A percentile compares a stretch with the other conserved stretches of the same genome.
These are phyloP conservation scores for Alentia gelatinosa DNA, from an alignment of 2,888 invertebrate species.

Conservation along the genomic window DNA sequence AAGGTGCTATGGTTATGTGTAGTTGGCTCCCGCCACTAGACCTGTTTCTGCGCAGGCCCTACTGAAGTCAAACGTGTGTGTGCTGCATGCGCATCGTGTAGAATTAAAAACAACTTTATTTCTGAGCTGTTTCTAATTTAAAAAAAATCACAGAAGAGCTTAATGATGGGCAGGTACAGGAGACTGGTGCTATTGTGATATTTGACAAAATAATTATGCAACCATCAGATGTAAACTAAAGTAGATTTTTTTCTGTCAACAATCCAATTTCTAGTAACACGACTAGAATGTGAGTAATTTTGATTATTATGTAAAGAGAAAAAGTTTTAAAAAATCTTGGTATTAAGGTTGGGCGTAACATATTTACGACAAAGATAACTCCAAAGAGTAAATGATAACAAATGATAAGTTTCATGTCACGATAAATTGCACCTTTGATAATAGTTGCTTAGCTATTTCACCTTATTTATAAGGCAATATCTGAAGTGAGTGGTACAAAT, in stretches of 20 bases:
- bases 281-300: slow-evolving; percentile 47
- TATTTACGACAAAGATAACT: not conserved
- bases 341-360: slow-evolving; percentile 25
- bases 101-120: not conserved
- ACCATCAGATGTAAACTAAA: slow-evolving; percentile 7
- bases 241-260: slow-evolving; percentile 40
- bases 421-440: too few relatives aligned
- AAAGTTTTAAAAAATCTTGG: not conserved
- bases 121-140: too few relatives aligned
- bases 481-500: not conserved
- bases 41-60: not conserved
- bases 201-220: not conserved
- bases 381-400: too few relatives aligned
- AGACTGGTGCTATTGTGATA: not conserved
- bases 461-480: too few relatives aligned
- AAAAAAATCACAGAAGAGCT: not conserved
- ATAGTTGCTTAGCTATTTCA: too few relatives aligned
- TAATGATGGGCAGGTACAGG: slow-evolving; percentile 38
- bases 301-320: not conserved
- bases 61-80: not conserved
- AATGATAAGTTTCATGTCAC: too few relatives aligned
- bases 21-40: not conserved
- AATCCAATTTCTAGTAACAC: slow-evolving; percentile 42
- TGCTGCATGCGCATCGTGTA: slow-evolving; percentile 30
- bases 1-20: not conserved